phyloP scores from a whole-genome alignment of 2,888 invertebrate species.

The Patella depressa region DNA sequence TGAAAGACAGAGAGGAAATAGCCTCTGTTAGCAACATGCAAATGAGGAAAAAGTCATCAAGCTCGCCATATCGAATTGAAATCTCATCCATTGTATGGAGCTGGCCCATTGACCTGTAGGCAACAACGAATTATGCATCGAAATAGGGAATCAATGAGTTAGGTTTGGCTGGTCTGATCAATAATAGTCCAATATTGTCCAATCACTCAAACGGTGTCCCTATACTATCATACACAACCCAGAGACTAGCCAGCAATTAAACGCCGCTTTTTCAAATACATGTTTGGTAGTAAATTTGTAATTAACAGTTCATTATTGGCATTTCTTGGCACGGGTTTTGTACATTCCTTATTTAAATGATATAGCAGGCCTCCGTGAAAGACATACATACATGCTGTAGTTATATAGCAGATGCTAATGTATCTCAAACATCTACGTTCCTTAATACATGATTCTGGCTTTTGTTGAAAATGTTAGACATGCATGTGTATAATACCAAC shows the following conservation, averaged over 20 bases:
- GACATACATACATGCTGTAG: too few species aligned
- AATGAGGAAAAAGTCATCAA: slow-evolving; percentile 2
- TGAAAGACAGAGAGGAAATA: background rate
- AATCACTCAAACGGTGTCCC: background rate
- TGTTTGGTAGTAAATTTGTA: background rate
- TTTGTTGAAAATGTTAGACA: too few species aligned
- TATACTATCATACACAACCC: too few species aligned
- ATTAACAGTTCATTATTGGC: slow-evolving; percentile 3
- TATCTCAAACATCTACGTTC: too few species aligned
- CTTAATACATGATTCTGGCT: too few species aligned
- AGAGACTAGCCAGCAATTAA: too few species aligned
- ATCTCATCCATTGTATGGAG: slow-evolving; percentile 5
- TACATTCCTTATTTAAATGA: background rate
- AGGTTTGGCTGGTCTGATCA: background rate
- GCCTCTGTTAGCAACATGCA: slow-evolving; percentile 6
- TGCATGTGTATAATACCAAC: too few species aligned
- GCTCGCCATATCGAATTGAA: slow-evolving; percentile 4
- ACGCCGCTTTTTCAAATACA: too few species aligned
- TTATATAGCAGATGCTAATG: too few species aligned
- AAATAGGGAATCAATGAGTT: slow-evolving; percentile 1
- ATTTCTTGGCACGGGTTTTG: background rate
- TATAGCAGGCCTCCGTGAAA: background rate
- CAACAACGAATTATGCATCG: slow-evolving; percentile 10
- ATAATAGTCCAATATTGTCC: slow-evolving; percentile 2
- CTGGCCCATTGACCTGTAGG: slow-evolving; percentile 5